phyloP scores from a whole-genome alignment of 2,888 invertebrate species.

The Epicampocera succincta region DNA sequence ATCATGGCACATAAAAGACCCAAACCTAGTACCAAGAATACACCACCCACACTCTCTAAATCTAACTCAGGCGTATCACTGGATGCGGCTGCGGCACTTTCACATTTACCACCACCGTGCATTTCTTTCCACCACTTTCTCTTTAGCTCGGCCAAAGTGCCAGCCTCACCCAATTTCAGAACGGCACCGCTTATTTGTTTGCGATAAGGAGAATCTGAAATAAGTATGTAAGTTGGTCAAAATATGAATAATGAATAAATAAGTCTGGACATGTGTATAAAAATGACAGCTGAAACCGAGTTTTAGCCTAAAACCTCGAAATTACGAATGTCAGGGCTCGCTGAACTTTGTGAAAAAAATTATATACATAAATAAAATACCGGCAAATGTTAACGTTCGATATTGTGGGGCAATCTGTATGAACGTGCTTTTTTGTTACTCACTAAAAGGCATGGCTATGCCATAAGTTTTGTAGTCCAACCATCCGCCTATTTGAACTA shows the following conservation, averaged over 20 bases:
- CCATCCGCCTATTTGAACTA: conserved; percentile 90
- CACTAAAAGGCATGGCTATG: conserved; percentile 95
- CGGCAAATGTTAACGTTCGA: too few relatives aligned
- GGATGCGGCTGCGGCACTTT: conserved; percentile 71
- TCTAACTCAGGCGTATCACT: conserved; percentile 80
- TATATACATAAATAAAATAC: too few relatives aligned
- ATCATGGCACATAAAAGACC: conserved; percentile 88
- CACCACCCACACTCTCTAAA: conserved; percentile 91
- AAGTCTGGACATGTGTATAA: too few relatives aligned
- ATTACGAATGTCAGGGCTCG: too few relatives aligned
- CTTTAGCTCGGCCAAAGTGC: conserved; percentile 89
- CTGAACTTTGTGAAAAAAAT: too few relatives aligned
- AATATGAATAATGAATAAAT: too few relatives aligned
- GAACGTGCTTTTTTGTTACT: conserved; percentile 76
- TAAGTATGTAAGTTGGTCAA: too few relatives aligned
- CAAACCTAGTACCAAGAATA: conserved; percentile 91
- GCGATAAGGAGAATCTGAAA: conserved; percentile 88
- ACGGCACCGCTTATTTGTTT: conserved; percentile 93
- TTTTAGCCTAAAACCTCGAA: too few relatives aligned
- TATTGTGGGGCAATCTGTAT: too few relatives aligned
- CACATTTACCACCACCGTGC: conserved; percentile 82
- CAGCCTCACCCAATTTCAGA: conserved; percentile 94
- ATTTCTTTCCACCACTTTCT: conserved; percentile 95
- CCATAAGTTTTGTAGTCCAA: conserved; percentile 97
- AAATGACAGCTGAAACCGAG: too few relatives aligned